Evolutionary conservation across 2,113 vertebrate species (phyloP).

Genomic region (Amazona guildingii): DNA sequence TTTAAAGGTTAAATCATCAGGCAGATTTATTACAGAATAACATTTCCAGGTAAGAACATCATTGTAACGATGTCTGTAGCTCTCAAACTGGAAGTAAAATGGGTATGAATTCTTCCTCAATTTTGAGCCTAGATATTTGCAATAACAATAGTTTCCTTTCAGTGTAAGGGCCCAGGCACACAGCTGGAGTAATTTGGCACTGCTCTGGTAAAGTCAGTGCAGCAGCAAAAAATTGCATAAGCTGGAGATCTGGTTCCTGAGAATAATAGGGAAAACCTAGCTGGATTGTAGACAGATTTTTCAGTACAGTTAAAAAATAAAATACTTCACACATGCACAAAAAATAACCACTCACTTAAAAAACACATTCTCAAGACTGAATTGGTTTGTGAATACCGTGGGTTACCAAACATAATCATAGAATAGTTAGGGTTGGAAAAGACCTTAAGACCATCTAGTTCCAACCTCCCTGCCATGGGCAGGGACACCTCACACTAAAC

Average conservation of each 20-base stretch:
- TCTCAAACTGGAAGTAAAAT: not conserved
- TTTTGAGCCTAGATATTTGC: not conserved
- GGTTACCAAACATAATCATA: not conserved
- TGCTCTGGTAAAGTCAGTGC: not conserved
- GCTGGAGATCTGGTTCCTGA: not conserved
- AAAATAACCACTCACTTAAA: not conserved
- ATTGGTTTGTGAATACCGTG: not conserved
- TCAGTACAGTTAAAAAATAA: slow-evolving; percentile 6
- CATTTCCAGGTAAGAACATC: not conserved
- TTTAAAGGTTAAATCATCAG: not conserved
- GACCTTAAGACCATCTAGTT: too few species aligned
- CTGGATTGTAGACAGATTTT: not conserved
- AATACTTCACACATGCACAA: not conserved
- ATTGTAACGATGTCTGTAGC: not conserved
- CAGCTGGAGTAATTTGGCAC: not conserved
- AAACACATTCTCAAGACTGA: slow-evolving; percentile 5
- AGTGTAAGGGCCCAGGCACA: not conserved
- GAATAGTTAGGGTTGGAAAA: too few species aligned
- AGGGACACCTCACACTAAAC: too few species aligned
- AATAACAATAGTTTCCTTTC: not conserved
- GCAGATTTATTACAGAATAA: not conserved
- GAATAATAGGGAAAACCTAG: slow-evolving; percentile 5
- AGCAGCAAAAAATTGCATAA: not conserved
- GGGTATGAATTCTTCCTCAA: not conserved
- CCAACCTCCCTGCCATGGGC: too few species aligned